Evolutionary conservation across 2,888 invertebrate species (phyloP).

Genomic region (Nematopogon swammerdamellus): DNA sequence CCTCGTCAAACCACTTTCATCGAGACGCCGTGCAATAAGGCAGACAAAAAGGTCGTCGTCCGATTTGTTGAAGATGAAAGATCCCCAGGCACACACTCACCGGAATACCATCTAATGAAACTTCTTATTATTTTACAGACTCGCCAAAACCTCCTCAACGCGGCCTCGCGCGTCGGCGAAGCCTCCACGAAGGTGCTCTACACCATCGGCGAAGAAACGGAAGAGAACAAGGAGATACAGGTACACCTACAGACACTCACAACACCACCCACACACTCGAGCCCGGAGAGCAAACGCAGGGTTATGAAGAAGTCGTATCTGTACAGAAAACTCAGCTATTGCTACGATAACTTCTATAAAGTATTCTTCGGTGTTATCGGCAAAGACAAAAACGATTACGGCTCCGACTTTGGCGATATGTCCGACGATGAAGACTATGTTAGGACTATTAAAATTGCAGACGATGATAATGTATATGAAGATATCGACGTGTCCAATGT

Average conservation of each 20-base stretch:
- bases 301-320: conserved; percentile 31
- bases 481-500: conserved; percentile 11
- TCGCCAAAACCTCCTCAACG: conserved; percentile 88
- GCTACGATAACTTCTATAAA: conserved; percentile 48
- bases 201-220: conserved; percentile 90
- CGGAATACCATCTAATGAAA: too few relatives aligned
- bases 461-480: conserved; percentile 16
- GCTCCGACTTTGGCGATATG: conserved; percentile 22
- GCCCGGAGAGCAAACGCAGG: conserved; percentile 5
- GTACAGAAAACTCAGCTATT: conserved; percentile 46
- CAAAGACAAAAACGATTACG: conserved; percentile 24
- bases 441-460: conserved; percentile 10
- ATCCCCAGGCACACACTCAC: too few relatives aligned
- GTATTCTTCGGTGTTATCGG: conserved; percentile 32
- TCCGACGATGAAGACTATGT: conserved; percentile 7
- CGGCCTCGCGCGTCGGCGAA: conserved; percentile 95
- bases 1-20: too few relatives aligned
- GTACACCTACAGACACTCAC: conserved; percentile 23
- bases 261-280: too few relatives aligned
- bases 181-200: conserved; percentile 91
- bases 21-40: too few relatives aligned
- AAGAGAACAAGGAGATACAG: conserved; percentile 76
- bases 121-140: too few relatives aligned
- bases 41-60: too few relatives aligned
- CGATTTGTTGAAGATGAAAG: too few relatives aligned